phyloP scores from a whole-genome alignment of 2,113 vertebrate species.

The Neotoma lepida region DNA sequence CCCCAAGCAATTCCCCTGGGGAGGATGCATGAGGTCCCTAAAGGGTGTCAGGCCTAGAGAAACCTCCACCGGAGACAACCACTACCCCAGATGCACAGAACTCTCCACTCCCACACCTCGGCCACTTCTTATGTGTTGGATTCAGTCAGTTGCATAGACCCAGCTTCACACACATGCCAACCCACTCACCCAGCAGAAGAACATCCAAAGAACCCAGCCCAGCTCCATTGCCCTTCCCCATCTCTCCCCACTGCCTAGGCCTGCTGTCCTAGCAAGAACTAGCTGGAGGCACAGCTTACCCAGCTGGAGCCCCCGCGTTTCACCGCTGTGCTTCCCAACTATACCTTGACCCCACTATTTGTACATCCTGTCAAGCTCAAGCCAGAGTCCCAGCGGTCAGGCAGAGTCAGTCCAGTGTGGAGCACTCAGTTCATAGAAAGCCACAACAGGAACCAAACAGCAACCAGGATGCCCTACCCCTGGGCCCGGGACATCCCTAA shows the following conservation, averaged over 20 bases:
- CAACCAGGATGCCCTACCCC: not conserved
- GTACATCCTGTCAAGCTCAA: not conserved
- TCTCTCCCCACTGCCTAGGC: too few species aligned
- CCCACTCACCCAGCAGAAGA: not conserved
- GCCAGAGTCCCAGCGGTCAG: not conserved
- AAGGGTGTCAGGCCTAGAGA: not conserved
- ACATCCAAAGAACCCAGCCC: not conserved
- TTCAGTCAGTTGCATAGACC: not conserved
- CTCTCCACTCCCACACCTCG: not conserved
- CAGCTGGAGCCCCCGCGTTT: not conserved
- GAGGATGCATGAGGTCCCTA: not conserved
- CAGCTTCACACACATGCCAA: not conserved
- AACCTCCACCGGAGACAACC: not conserved
- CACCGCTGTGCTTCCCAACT: not conserved
- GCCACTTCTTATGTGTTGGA: not conserved
- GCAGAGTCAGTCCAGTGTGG: not conserved
- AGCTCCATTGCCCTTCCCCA: not conserved
- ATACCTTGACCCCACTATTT: not conserved
- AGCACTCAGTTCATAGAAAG: slow-evolving; percentile 11
- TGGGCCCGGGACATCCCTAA: not conserved
- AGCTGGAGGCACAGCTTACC: not conserved
- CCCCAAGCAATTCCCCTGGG: not conserved
- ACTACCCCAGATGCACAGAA: not conserved
- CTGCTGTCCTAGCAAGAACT: not conserved
- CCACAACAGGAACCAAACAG: not conserved